Evolutionary conservation across 53 echinoderm and acorn worm genomes (phyloP), one percentile per base, ranked within the genome.

Genomic region (Henricia sp.): DNA sequence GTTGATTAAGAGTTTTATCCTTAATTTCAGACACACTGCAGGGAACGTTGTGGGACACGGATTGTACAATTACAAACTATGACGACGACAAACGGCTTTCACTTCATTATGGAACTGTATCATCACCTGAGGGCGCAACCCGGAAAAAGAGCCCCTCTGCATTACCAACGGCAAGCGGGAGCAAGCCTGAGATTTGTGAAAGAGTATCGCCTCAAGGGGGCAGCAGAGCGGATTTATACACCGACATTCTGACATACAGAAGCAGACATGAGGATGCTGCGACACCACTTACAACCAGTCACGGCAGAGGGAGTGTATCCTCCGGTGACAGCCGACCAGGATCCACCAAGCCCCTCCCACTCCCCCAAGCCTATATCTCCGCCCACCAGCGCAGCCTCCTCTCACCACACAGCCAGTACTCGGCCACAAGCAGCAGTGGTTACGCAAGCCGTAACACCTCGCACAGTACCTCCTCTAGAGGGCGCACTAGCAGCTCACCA

Each of bases 391-490:
- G 75, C 12, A 68, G 76, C 56, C 76, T 86, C 29, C 71, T 92
- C 30, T 95, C 95, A 17, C 92, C 90, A 2, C 62, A 88, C 76
- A 91, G 91, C 71, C 90, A 91, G 34, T 77, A 82, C 37, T 95
- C 90, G 6, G 74, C 37, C 73, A n/a, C n/a, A n/a, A n/a, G n/a
- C 37, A 95, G 96, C 55, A 95, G 95, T 48, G 93, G 93, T 21
- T 91, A 91, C 52, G 88, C 89, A 24, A 94, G 96, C 74, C 84
- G 93, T n/a, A 91, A 93, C 82, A 91, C 96, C 71, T 93, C 93
- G 0, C 89, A 87, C 58, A 87, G 92, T 48, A 88, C 88, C 17
- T 56, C 85, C 6, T 72, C 68, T 3, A 19, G 53, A n/a, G 83
- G 77, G 44, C 53, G 72, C 48, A 68, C 67, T 8, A 88, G 85